These are phyloP conservation scores for Gortyna flavago DNA, from an alignment of 2,888 invertebrate genomes.

Conservation along the genomic window DNA sequence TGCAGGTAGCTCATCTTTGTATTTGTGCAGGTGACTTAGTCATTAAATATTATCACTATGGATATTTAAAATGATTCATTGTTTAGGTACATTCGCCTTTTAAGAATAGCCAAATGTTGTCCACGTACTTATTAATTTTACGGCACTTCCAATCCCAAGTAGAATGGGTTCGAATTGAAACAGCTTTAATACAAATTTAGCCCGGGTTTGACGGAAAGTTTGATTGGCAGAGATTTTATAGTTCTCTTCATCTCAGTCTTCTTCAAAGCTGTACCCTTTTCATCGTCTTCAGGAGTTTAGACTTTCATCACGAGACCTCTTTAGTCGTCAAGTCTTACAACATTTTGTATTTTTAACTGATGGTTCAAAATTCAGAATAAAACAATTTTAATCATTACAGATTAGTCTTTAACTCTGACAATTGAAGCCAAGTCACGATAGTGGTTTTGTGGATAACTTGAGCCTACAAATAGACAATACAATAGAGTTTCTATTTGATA, in stretches of 20 bases:
- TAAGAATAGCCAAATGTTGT: not conserved
- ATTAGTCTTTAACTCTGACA: no score
- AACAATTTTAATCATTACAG: not conserved
- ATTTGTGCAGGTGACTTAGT: constrained; percentile 21
- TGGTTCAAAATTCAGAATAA: not conserved
- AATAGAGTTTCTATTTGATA: constrained; percentile 20
- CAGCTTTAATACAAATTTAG: not conserved
- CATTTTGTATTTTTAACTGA: no score
- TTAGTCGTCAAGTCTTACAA: no score
- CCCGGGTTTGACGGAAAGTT: not conserved
- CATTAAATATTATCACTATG: constrained; percentile 12
- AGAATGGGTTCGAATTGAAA: not conserved
- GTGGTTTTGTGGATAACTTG: not conserved
- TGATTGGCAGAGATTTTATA: not conserved
- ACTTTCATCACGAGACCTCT: no score
- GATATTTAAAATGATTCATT: constrained; percentile 40
- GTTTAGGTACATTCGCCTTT: not conserved
- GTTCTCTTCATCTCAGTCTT: not conserved
- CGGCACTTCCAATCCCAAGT: not conserved
- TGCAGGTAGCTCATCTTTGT: constrained; percentile 4
- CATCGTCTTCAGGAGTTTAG: not conserved
- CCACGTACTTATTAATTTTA: not conserved
- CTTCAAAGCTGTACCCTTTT: not conserved
- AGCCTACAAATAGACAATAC: constrained; percentile 10
- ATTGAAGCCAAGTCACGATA: constrained; percentile 13